Evolutionary conservation across 1,140 invertebrate genomes (phyloP).

Genomic region (Philopotamus ludificatus): DNA sequence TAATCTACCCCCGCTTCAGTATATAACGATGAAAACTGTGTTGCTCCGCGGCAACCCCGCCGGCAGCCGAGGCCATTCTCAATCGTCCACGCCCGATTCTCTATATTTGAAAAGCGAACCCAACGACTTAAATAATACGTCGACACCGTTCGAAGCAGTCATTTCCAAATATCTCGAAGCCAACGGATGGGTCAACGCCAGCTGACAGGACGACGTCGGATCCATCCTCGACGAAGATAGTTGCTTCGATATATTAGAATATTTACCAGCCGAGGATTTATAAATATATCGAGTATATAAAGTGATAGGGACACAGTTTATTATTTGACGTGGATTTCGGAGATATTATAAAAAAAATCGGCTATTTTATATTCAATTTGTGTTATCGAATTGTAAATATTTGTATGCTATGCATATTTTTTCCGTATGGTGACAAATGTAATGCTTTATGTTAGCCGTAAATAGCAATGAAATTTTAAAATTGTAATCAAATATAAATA

Average conservation of each 20-base stretch:
- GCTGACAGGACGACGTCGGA: slow-evolving; percentile 28
- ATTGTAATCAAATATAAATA: too few species aligned
- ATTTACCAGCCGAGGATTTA: slow-evolving; percentile 29
- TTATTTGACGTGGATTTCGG: too few species aligned
- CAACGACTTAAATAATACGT: slow-evolving; percentile 9
- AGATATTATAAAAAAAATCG: too few species aligned
- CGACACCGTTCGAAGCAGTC: slow-evolving; percentile 44
- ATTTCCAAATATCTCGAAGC: slow-evolving; percentile 47
- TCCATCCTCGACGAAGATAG: slow-evolving; percentile 24
- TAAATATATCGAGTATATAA: neutral
- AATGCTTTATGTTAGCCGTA: too few species aligned
- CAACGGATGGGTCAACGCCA: slow-evolving; percentile 47
- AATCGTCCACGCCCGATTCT: slow-evolving; percentile 20
- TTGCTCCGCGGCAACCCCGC: slow-evolving; percentile 44
- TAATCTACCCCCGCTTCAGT: slow-evolving; percentile 51
- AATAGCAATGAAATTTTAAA: too few species aligned
- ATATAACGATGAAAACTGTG: slow-evolving; percentile 54
- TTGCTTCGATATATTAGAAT: slow-evolving; percentile 27
- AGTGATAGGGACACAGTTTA: neutral
- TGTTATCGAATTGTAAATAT: too few species aligned
- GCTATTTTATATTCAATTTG: too few species aligned
- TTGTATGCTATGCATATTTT: too few species aligned
- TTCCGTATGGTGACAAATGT: too few species aligned
- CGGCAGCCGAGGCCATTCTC: slow-evolving; percentile 32
- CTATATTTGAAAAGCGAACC: slow-evolving; percentile 20